Evolutionary conservation across 1,140 invertebrate species (phyloP).

Genomic region (Triops cancriformis): DNA sequence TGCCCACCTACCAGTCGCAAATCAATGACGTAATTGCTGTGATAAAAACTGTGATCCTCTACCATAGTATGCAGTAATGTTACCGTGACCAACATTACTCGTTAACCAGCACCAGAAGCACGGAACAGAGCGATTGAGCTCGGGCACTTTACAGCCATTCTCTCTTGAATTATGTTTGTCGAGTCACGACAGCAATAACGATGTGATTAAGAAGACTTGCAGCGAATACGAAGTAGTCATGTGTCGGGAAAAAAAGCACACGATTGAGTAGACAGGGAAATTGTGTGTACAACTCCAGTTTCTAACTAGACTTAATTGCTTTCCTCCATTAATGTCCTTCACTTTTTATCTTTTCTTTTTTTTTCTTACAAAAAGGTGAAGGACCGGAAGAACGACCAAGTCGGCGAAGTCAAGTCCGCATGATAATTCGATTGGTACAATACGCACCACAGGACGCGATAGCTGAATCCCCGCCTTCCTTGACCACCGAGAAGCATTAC

Average conservation of each 20-base stretch:
- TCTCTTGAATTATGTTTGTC: neutral
- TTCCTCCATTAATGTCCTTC: neutral
- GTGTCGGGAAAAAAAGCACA: too few relatives aligned
- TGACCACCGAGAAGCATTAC: constrained; percentile 50
- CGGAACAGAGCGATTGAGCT: too few relatives aligned
- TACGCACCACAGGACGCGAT: constrained; percentile 33
- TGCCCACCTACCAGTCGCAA: neutral
- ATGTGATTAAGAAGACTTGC: neutral
- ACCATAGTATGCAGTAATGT: too few relatives aligned
- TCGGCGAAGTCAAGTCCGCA: constrained; percentile 63
- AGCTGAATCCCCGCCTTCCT: constrained; percentile 38
- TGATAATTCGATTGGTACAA: constrained; percentile 70
- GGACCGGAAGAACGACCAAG: constrained; percentile 64
- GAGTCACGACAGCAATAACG: constrained; percentile 1
- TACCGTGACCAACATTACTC: too few relatives aligned
- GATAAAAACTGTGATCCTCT: too few relatives aligned
- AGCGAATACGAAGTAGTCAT: neutral
- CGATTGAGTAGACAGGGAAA: neutral
- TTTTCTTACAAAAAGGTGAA: constrained; percentile 49
- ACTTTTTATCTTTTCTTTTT: neutral
- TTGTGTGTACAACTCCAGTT: neutral
- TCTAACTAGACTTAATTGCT: neutral
- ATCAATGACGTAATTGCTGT: too few relatives aligned
- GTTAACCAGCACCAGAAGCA: too few relatives aligned
- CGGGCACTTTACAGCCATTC: neutral